A percentile compares a stretch with the other conserved stretches of the same genome.
Evolutionary conservation across 2,797 vertebrate genomes (phyloP).

Genomic region (Lepidocolaptes lacrymiger): DNA sequence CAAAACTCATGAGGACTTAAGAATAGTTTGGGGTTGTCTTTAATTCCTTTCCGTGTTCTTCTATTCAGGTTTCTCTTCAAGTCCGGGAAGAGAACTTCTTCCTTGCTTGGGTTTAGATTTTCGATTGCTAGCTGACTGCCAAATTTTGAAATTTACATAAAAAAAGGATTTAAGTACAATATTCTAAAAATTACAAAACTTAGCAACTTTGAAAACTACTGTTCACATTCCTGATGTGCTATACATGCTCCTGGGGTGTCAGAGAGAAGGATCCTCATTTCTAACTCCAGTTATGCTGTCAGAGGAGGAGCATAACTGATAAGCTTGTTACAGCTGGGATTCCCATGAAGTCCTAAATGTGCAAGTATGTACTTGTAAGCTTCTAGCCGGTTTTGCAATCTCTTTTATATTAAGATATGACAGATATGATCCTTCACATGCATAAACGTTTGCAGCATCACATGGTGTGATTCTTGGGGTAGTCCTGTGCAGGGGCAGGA

Average conservation of each 20-base stretch:
- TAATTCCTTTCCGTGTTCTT: not conserved
- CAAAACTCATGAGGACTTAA: not conserved
- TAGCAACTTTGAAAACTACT: not conserved
- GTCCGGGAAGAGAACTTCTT: not conserved
- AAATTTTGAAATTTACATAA: not conserved
- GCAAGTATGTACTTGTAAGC: not conserved
- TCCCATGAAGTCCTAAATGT: not conserved
- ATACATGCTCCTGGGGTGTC: not conserved
- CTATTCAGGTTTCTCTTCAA: not conserved
- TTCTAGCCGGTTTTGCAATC: not conserved
- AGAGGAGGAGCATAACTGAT: not conserved
- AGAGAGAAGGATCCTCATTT: not conserved
- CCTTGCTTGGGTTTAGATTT: not conserved
- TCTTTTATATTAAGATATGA: not conserved
- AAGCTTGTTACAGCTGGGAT: not conserved
- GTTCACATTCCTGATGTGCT: not conserved
- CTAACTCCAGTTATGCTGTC: not conserved
- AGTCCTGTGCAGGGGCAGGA: not conserved
- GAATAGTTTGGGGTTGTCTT: not conserved
- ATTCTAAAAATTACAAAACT: not conserved
- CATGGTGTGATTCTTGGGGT: not conserved
- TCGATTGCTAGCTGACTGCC: not conserved
- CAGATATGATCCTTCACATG: not conserved
- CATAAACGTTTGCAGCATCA: not conserved
- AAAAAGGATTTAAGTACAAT: not conserved